Evolutionary conservation across 2,797 vertebrate species (phyloP).

Genomic region (Octomys mimax): DNA sequence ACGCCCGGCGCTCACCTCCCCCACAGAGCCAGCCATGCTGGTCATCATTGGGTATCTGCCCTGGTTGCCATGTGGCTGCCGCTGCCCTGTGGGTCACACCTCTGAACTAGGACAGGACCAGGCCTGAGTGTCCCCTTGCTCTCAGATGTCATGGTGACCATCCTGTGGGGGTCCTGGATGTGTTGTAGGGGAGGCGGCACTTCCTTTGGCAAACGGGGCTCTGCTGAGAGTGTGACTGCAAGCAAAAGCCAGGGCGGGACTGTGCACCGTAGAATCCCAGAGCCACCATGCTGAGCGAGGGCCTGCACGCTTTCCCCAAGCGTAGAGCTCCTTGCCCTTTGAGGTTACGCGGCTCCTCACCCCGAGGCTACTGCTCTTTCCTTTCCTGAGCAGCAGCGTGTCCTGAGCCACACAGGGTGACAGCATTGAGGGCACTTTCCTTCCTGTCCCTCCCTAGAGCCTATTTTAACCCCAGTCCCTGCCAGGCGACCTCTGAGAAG

Average conservation of each 20-base stretch:
- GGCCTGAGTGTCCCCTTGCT: background rate
- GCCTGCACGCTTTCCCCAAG: slow-evolving; percentile 46
- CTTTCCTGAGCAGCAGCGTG: background rate
- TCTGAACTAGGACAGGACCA: slow-evolving; percentile 23
- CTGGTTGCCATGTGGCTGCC: background rate
- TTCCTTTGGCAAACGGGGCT: background rate
- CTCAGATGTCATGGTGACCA: background rate
- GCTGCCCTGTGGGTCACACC: background rate
- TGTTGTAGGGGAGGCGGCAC: background rate
- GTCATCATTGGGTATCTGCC: slow-evolving; percentile 71
- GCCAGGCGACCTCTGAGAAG: background rate
- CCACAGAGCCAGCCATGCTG: slow-evolving; percentile 66
- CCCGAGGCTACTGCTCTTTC: background rate
- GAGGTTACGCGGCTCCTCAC: fast-evolving
- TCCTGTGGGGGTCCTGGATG: background rate
- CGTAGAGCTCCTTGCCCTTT: background rate
- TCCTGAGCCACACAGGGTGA: background rate
- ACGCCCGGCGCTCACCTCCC: slow-evolving; percentile 78
- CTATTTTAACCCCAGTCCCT: background rate
- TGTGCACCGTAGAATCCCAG: slow-evolving; percentile 9
- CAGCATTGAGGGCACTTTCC: background rate
- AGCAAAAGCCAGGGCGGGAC: slow-evolving; percentile 43
- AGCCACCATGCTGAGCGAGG: slow-evolving; percentile 70
- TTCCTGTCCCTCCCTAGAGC: background rate
- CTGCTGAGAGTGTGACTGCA: background rate